phyloP scores from a whole-genome alignment of 2,888 invertebrate species.

The Stenodera caucasica region DNA sequence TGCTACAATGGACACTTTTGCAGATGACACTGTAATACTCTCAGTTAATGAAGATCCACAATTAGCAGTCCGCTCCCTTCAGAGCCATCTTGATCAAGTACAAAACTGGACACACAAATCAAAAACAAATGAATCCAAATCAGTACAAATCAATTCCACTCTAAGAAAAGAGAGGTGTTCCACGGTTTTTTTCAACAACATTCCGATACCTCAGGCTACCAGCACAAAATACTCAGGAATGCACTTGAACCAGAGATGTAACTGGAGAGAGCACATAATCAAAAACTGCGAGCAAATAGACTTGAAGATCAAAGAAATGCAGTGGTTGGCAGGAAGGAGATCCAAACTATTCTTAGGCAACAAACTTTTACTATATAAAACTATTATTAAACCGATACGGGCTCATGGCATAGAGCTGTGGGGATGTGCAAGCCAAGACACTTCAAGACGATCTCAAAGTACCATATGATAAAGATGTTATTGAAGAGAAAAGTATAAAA shows the following conservation, averaged over 20 bases:
- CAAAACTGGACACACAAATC: not conserved
- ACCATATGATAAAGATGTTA: not conserved
- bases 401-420: not conserved
- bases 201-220: not conserved
- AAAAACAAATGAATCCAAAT: slow-evolving; percentile 9
- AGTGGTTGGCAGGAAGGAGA: slow-evolving; percentile 7
- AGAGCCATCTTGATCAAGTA: not conserved
- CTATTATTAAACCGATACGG: not conserved
- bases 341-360: not conserved
- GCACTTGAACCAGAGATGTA: not conserved
- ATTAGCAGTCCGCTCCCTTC: not conserved
- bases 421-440: not conserved
- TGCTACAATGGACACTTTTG: too few species aligned
- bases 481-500: not conserved
- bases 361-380: not conserved
- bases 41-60: not conserved
- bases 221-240: slow-evolving; percentile 8
- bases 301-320: not conserved
- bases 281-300: slow-evolving; percentile 2
- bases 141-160: slow-evolving; percentile 3
- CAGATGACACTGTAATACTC: not conserved
- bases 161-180: not conserved
- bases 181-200: not conserved
- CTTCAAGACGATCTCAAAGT: not conserved
- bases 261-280: slow-evolving; percentile 8